Conservation (phyloP, 1,140 invertebrate species). For the Drosophila sucinea region DNA sequence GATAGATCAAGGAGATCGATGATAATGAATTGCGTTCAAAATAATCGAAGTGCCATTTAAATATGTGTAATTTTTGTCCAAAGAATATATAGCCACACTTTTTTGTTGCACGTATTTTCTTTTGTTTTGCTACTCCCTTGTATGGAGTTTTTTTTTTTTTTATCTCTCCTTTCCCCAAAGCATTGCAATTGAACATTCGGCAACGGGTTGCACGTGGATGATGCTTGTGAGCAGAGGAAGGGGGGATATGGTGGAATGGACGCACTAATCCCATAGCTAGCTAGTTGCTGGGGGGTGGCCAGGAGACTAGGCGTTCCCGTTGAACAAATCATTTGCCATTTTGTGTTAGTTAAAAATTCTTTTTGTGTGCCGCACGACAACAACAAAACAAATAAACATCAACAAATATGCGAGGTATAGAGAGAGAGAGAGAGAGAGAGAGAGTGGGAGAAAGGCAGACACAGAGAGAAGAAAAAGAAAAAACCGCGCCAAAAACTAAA, state of each 20-base stretch:
- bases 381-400: slow-evolving; percentile 27
- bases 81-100: slow-evolving; percentile 12
- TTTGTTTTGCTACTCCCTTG: slow-evolving; percentile 17
- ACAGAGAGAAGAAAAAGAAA: slow-evolving; percentile 21
- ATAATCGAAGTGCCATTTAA: no score
- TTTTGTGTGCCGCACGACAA: slow-evolving; percentile 53
- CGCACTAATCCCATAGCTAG: slow-evolving; percentile 54
- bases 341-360: slow-evolving; percentile 80
- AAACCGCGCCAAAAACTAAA: slow-evolving; percentile 68
- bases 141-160: not conserved
- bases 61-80: not conserved
- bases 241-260: slow-evolving; percentile 5
- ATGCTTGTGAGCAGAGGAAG: not conserved
- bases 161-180: slow-evolving; percentile 9
- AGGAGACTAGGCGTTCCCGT: not conserved
- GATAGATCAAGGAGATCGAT: no score
- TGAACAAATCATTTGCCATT: slow-evolving; percentile 71
- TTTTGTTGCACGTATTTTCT: not conserved
- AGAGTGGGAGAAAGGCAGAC: slow-evolving; percentile 5
- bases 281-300: slow-evolving; percentile 21
- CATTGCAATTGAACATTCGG: slow-evolving; percentile 71
- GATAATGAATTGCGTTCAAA: no score
- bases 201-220: slow-evolving; percentile 26
- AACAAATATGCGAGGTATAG: slow-evolving; percentile 23
- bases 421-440: not conserved